Conservation (phyloP, 2,113 vertebrate genomes). For the Grammomys surdaster region DNA sequence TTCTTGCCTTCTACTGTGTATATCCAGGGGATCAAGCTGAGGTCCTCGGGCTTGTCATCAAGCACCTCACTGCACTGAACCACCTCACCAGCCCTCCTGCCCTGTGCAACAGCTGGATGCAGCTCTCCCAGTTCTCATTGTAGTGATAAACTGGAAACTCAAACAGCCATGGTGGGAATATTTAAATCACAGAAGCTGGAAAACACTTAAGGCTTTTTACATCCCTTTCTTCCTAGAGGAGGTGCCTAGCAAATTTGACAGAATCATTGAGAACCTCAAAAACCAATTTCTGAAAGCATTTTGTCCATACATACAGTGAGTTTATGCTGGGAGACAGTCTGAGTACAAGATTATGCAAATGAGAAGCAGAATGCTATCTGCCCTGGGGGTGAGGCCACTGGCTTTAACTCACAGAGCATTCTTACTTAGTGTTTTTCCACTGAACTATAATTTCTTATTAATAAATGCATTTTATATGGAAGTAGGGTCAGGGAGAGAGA, state of each 20-base stretch:
- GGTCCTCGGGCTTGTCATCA: no score
- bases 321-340: background rate
- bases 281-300: background rate
- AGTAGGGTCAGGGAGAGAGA: background rate
- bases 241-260: background rate
- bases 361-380: background rate
- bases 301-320: background rate
- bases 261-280: background rate
- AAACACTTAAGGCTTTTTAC: background rate
- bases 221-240: background rate
- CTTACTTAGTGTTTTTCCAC: conserved; percentile 8
- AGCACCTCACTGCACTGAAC: background rate
- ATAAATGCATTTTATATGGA: background rate
- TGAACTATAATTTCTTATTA: conserved; percentile 4
- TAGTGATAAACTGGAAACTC: background rate
- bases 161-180: background rate
- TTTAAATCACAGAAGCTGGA: background rate
- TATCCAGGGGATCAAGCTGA: background rate
- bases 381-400: background rate
- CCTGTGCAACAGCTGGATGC: fast-evolving
- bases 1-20: background rate
- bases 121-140: background rate
- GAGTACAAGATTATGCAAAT: background rate
- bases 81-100: background rate
- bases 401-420: background rate